Base-by-base conservation (phyloP, 2,888 invertebrate genomes). In the Leucophora obtusa region DNA sequence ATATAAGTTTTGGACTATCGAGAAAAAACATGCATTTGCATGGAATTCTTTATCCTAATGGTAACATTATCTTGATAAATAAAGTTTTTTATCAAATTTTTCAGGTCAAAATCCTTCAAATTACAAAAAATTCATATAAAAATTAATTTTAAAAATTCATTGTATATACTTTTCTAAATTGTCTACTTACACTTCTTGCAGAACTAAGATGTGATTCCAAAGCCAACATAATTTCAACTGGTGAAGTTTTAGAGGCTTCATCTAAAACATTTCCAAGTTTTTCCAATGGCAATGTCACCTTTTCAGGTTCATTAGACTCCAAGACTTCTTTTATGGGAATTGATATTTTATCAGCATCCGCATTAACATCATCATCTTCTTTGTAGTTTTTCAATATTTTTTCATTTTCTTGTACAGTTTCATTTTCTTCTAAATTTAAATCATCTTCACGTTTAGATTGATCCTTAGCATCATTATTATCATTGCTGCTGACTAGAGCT, bases 221-320 rank as follows among this genome's bases (percentile, higher is more conserved):
- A n/a, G 93, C 92, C 47, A 92, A 91, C 92, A 93, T 92, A 0
- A 93, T 93, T 87, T 93, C 92, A 43, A 88, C 89, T 1, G 84
- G 84, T 8, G 84, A 82, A 47, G 84, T 84, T 82, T 87, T 87
- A 63, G 85, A 83, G 35, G 84, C 87, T 56, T 83, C 77, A 66
- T 87, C 85, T 74, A 87, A 84, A 4, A 86, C 86, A 74, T 91
- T 92, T 84, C 88, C 89, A 9, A 91, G 90, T 71, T 91, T 90
- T 82, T 92, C 91, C 82, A 92, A 91, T 7, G 92, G 91, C 79
- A 91, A 90, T 10, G 91, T 91, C 84, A 90, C 87, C 91, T 93
- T 66, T 91, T 92, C 83, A 90, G 89, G 88, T 92, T 93, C 83
- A 92, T 92, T 88, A 91, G 83, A 92, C 83, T 83, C 83, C 62